phyloP scores from a whole-genome alignment of 1,140 invertebrate species.

The Thereuonema tuberculata region DNA sequence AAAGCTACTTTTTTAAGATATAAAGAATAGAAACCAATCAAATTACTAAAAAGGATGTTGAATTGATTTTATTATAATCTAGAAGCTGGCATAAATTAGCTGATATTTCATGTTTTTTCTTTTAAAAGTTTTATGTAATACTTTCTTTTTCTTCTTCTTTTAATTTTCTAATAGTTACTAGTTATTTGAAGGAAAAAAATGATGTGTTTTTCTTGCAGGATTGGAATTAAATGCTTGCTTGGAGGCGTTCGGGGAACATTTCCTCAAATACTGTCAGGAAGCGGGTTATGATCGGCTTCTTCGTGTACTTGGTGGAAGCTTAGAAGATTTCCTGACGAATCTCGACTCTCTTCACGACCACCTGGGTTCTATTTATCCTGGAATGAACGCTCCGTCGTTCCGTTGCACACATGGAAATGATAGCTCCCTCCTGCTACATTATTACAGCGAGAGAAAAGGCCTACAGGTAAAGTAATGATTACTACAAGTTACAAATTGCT shows the following conservation, averaged over 20 bases:
- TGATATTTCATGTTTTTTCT: no score
- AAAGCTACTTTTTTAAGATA: no score
- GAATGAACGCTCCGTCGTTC: conserved; percentile 34
- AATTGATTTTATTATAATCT: no score
- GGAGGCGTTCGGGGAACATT: conserved; percentile 1
- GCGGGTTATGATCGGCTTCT: conserved; percentile 48
- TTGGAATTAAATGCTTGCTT: conserved; percentile 1
- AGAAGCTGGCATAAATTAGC: no score
- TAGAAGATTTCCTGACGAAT: conserved; percentile 67
- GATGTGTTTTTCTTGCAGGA: neutral
- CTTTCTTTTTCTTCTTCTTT: no score
- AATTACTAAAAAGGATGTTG: no score
- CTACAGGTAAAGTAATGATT: conserved; percentile 15
- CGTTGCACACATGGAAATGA: conserved; percentile 28
- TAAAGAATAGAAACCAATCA: no score
- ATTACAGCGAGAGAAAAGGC: conserved; percentile 32
- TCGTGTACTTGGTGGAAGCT: conserved; percentile 57
- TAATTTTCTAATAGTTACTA: neutral
- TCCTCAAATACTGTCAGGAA: neutral
- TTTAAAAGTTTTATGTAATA: no score
- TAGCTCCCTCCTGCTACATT: conserved; percentile 29
- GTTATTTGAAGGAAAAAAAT: neutral
- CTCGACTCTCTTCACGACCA: conserved; percentile 75
- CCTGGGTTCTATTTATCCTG: conserved; percentile 17
- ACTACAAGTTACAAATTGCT: no score